Evolutionary conservation across 2,797 vertebrate genomes (phyloP), one percentile per base, ranked within the genome.

Genomic region (Delichon dasypus): DNA sequence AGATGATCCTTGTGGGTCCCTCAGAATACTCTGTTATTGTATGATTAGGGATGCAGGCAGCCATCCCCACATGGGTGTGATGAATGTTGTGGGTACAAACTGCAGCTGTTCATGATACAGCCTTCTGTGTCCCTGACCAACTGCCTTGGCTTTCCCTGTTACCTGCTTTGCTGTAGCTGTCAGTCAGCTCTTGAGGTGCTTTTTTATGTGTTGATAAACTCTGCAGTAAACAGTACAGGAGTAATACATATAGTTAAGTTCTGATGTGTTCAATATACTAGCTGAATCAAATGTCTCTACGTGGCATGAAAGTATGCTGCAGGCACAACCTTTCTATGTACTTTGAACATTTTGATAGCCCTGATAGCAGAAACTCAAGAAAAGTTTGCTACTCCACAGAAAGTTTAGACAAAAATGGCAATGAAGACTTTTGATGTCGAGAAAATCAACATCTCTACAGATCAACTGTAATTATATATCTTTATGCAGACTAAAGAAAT

Each of bases 251-350:
- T 8, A 32, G 7, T 53, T 75, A 65, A 21, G 4, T 7, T 27
- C 36, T 54, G 2, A 16, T 66, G 5, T 21, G 27, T 62, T 40
- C 25, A 58, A 8, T n/a, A 16, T 51, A 34, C 22, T 13, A 73
- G 10, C n/a, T 70, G 34, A 76, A 70, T 50, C 23, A 26, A 57
- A 26, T 29, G 5, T 15, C 27, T 60, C 27, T 67, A 3, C 4
- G 18, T 10, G 15, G 7, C 36, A 19, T 7, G 40, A 82, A 89
- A 73, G 7, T 18, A 58, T 0, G 0, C 8, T 67, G 34, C 17
- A 62, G 19, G 9, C 11, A 61, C 27, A 79, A 30, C 4, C 9
- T 8, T 13, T 60, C 9, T 3, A 1, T 19, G 27, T 11, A 51
- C 64, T 85, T 80, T 42, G 21, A 82, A 44, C 2, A 45, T 60